Percentiles rank a stretch among this genome's conserved stretches.
phyloP scores from a whole-genome alignment of 2,888 invertebrate species.

The Ametastegia equiseti region DNA sequence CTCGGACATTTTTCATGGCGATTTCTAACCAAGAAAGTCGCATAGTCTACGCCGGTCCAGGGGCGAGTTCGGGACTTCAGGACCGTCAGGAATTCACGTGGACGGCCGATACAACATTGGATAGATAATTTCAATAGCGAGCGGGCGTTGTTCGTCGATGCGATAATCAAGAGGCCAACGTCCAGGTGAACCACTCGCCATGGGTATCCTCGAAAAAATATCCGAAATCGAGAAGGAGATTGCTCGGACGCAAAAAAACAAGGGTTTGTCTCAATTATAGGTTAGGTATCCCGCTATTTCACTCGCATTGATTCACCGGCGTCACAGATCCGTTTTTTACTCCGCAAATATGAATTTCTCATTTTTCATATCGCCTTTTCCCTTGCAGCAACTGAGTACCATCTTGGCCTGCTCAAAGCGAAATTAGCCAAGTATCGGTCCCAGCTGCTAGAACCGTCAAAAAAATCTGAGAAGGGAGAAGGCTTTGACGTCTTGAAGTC shows the following conservation, averaged over 20 bases:
- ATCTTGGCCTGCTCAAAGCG: constrained; percentile 97
- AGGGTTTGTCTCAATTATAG: constrained; percentile 82
- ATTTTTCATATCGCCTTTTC: constrained; percentile 50
- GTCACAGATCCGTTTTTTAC: background rate
- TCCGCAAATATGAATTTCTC: background rate
- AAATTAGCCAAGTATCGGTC: constrained; percentile 97
- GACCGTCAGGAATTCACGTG: constrained; percentile 24
- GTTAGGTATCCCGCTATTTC: background rate
- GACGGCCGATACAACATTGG: background rate
- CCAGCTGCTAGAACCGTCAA: constrained; percentile 95
- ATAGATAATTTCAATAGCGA: background rate
- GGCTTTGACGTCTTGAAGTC: constrained; percentile 99
- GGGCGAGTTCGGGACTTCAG: background rate
- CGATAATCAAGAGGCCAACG: background rate
- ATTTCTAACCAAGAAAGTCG: background rate
- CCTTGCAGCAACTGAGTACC: constrained; percentile 96
- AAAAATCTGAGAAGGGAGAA: constrained; percentile 96
- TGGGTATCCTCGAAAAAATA: constrained; percentile 99
- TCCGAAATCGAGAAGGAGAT: constrained; percentile 99
- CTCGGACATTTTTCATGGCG: background rate
- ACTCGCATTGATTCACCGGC: background rate
- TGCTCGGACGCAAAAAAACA: constrained; percentile 98
- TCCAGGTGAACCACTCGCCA: constrained; percentile 70
- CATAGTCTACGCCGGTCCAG: background rate
- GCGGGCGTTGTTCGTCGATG: background rate